Base-by-base conservation (phyloP, 2,113 vertebrate genomes). In the Dipodomys stephensi region DNA sequence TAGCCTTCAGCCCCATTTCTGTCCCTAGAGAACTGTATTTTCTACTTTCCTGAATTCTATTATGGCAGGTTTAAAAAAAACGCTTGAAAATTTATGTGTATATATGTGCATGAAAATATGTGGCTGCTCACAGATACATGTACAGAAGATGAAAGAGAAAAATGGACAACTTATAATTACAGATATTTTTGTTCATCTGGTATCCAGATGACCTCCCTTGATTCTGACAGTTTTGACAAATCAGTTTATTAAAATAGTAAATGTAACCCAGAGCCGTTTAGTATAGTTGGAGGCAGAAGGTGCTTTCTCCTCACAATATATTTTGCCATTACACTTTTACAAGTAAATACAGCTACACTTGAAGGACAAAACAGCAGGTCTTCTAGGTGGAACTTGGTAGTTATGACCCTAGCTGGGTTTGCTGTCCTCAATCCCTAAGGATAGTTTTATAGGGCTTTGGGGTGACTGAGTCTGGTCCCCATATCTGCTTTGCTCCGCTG, bases 171-270 rank as follows among this genome's bases (percentile, higher is more conserved):
- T 97, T 97, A 67, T 98, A 98, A 98, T 98, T 98, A 97, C 97
- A 97, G 79, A 96, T 97, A 96, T 98, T 98, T 97, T 87, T 32
- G 72, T 96, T 98, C 98, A 98, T 98, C 98, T 98, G 98, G 97
- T 91, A 49, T 96, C 98, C 98, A 98, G 98, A 98, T 98, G 98
- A 98, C 98, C 97, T 97, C 96, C 97, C 98, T 97, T 91, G 98
- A 97, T 97, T 97, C 97, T 98, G 98, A 98, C 69, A 93, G 94
- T 94, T 98, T 98, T 98, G 98, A 98, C 98, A 98, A 98, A 98
- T 98, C 98, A 98, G 98, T 98, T 98, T 98, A 98, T 98, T 98
- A 95, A 98, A 98, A 96, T 97, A 97, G 97, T 97, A 97, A 98
- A 97, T 97, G 97, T 96, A 97, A 97, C 97, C 96, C 98, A 97